Conservation (phyloP, 1,140 invertebrate genomes). For the Eupeodes corollae region DNA sequence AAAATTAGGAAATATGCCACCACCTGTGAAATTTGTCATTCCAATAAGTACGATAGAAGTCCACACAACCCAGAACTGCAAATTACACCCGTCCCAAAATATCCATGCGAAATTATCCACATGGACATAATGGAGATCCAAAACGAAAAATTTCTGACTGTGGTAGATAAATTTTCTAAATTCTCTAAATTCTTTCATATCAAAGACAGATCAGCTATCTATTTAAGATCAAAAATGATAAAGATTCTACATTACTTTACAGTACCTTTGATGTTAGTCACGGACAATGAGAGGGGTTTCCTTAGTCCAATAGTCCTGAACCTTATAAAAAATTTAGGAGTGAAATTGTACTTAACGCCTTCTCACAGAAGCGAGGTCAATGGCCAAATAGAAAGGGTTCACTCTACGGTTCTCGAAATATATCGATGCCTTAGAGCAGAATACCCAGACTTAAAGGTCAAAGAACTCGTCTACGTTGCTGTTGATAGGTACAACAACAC, state of each 20-base stretch:
- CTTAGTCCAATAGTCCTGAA: no score
- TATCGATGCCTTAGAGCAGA: no score
- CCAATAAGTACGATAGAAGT: slow-evolving; percentile 6
- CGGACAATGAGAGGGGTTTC: slow-evolving; percentile 6
- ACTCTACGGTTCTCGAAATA: no score
- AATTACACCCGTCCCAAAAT: slow-evolving; percentile 4
- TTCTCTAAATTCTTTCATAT: no score
- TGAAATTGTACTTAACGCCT: neutral
- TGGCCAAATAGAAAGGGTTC: no score
- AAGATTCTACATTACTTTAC: neutral
- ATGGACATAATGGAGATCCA: slow-evolving; percentile 1
- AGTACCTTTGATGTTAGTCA: neutral
- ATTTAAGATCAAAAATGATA: slow-evolving; percentile 3
- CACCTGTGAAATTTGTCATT: slow-evolving; percentile 3
- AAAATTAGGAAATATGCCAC: slow-evolving; percentile 3
- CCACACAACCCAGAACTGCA: slow-evolving; percentile 1
- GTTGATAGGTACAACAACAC: no score
- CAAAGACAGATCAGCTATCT: no score
- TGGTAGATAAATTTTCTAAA: slow-evolving; percentile 7
- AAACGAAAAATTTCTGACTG: slow-evolving; percentile 2
- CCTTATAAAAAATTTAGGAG: neutral
- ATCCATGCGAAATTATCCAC: slow-evolving; percentile 4
- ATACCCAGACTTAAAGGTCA: no score
- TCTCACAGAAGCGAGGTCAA: no score
- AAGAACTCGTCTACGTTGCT: no score